Evolutionary conservation across 2,888 invertebrate genomes (phyloP).

Genomic region (Cheilosia soror): DNA sequence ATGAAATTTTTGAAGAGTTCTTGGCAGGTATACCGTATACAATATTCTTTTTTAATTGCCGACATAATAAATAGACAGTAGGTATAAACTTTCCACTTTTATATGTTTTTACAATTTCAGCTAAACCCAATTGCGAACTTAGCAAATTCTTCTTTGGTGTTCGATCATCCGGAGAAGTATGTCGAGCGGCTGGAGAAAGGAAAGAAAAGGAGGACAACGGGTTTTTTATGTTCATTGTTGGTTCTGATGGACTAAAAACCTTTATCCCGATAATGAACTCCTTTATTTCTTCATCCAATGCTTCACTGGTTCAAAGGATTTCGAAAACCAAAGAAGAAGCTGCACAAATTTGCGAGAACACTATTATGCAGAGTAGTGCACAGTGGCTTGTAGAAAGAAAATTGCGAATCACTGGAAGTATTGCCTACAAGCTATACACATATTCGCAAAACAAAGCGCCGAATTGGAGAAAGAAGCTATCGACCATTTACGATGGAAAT

Average conservation of each 20-base stretch:
- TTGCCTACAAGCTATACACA: constrained; percentile 10
- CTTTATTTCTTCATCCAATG: neutral
- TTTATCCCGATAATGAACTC: constrained; percentile 6
- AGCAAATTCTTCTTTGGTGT: neutral
- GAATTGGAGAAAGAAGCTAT: constrained; percentile 26
- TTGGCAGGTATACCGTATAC: no score
- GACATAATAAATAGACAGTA: neutral
- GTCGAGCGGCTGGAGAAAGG: neutral
- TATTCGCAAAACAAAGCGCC: constrained; percentile 12
- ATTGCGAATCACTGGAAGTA: neutral
- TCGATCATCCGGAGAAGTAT: neutral
- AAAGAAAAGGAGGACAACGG: neutral
- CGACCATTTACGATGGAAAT: constrained; percentile 10
- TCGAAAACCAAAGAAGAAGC: constrained; percentile 20
- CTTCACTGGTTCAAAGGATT: neutral
- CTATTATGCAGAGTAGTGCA: neutral
- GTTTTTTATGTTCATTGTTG: neutral
- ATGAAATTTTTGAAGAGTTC: neutral
- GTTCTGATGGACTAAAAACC: neutral
- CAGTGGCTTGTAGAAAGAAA: neutral
- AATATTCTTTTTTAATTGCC: no score
- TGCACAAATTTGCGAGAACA: constrained; percentile 7
- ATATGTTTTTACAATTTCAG: neutral
- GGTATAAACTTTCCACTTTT: neutral
- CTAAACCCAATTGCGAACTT: neutral